phyloP scores from a whole-genome alignment of 2,113 vertebrate genomes.

The Archilochus colubris region DNA sequence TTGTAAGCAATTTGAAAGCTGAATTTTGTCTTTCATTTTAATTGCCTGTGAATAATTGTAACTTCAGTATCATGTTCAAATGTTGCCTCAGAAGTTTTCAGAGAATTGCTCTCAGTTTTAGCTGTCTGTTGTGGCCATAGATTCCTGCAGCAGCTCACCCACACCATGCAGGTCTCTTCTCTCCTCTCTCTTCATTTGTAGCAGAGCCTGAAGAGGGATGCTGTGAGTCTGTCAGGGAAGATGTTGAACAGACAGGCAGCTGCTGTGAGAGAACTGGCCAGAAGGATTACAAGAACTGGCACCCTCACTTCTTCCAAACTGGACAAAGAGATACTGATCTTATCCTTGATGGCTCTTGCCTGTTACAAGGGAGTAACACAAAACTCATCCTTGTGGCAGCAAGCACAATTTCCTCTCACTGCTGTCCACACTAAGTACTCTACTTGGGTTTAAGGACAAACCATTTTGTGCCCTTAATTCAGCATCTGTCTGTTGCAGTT shows the following conservation, averaged over 20 bases:
- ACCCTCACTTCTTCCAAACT: neutral
- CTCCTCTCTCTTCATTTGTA: neutral
- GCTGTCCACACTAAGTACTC: neutral
- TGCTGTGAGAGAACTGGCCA: neutral
- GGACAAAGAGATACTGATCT: neutral
- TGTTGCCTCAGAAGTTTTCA: neutral
- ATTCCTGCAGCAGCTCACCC: neutral
- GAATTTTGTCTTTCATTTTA: neutral
- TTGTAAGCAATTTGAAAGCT: neutral
- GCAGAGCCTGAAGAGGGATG: neutral
- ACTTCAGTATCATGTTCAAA: neutral
- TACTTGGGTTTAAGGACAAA: neutral
- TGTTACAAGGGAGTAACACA: neutral
- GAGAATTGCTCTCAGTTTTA: neutral
- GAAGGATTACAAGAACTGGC: neutral
- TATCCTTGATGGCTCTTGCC: neutral
- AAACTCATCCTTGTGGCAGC: neutral
- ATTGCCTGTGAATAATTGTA: neutral
- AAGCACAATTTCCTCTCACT: neutral
- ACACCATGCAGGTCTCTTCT: neutral
- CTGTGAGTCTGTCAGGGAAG: neutral
- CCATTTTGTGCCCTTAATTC: neutral
- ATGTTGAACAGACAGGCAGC: neutral
- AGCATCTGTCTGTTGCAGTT: constrained; percentile 16
- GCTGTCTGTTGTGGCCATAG: neutral